Base-by-base conservation (phyloP, 2,888 invertebrate genomes). In the Mantis religiosa region DNA sequence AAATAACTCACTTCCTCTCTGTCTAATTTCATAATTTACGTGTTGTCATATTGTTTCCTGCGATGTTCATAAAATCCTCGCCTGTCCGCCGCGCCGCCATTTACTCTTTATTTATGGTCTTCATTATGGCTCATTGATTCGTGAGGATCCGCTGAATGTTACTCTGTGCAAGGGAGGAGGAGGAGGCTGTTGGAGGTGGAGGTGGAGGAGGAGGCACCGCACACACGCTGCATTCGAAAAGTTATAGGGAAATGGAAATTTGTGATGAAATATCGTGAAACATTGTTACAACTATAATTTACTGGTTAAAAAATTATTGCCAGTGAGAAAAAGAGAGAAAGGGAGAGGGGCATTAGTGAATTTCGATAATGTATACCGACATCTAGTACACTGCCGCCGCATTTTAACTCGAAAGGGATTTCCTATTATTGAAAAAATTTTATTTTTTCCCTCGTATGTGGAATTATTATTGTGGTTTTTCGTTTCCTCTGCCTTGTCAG, bases 71-170 rank as follows among this genome's bases (percentile, higher is more conserved):
- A 92, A 92, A 92, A 92, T 91, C 91, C 91, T 91, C 92, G 91
- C 91, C 91, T 91, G 92, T 92, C 92, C 91, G 91, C 91, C 91
- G 91, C 89, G 91, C 89, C 91, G 90, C 91, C 91, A 90, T 91
- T 91, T 90, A 90, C 91, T 91, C 92, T 92, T 92, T 92, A 93
- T 93, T 93, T 93, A 93, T 92, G 92, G 92, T 92, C 91, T 92
- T 92, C 93, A 93, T 92, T 92, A 93, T 92, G 92, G 92, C 92
- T 92, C 93, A 93, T 92, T 93, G 93, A 92, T 92, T 93, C 92
- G 90, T 88, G 90, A 90, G 90, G 90, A 90, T 90, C 89, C 89
- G 87, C 89, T 90, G 88, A 89, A 88, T 88, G 89, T 87, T 90
- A 84, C 88, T 87, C 81, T 82, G 82, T 47, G 41, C 83, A 83